Conservation (phyloP, 2,797 vertebrate species). For the Sorex maritimensis region DNA sequence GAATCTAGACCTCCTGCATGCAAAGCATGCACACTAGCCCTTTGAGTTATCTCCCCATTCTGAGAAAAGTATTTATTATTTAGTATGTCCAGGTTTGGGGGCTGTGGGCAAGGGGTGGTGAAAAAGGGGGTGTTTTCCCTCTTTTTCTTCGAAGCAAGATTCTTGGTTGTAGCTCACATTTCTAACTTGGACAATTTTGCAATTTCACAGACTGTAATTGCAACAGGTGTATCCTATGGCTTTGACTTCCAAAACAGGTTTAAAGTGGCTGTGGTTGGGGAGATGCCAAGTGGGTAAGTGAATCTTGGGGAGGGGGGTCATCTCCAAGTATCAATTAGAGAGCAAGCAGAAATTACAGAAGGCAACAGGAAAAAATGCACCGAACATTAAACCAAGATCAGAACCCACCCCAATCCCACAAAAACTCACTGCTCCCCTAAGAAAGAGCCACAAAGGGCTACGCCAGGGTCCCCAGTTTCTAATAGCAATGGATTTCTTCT, state of each 20-base stretch:
- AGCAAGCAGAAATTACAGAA: background rate
- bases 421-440: background rate
- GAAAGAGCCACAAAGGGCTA: background rate
- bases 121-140: no score
- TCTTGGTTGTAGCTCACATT: slow-evolving; percentile 40
- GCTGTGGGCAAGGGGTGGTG: no score
- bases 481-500: slow-evolving; percentile 19
- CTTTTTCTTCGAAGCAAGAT: slow-evolving; percentile 14
- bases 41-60: no score
- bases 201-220: slow-evolving; percentile 94
- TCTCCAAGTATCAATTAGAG: background rate
- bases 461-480: background rate
- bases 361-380: background rate
- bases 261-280: slow-evolving; percentile 93
- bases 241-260: slow-evolving; percentile 92
- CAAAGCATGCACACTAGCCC: no score
- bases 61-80: background rate
- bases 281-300: slow-evolving; percentile 94
- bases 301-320: background rate
- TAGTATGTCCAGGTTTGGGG: background rate
- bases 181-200: slow-evolving; percentile 76
- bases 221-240: slow-evolving; percentile 95
- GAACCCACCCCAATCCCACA: background rate
- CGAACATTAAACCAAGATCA: background rate
- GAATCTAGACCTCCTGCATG: no score